Percentiles rank a stretch among this genome's conserved stretches.
These are phyloP conservation scores for Lycodopsis pacificus DNA, from an alignment of 2,797 vertebrate genomes.

Conservation along the genomic window DNA sequence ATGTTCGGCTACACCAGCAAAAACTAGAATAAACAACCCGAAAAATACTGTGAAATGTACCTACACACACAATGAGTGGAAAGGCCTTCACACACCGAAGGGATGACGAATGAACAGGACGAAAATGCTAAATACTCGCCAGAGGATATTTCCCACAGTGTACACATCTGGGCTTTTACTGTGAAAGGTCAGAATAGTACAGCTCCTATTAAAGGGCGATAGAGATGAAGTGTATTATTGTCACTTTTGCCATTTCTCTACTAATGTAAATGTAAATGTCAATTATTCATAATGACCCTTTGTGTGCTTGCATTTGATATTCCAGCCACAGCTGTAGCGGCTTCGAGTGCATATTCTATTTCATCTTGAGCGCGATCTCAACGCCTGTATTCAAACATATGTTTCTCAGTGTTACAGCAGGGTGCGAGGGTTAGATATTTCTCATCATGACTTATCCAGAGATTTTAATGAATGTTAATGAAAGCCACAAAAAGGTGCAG, in stretches of 20 bases:
- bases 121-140: no score
- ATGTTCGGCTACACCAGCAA: background rate
- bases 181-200: background rate
- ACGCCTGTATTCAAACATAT: constrained; percentile 7
- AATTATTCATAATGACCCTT: constrained; percentile 20
- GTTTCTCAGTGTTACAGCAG: constrained; percentile 25
- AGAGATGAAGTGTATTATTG: constrained; percentile 3
- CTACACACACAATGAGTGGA: background rate
- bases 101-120: no score
- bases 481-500: constrained; percentile 37
- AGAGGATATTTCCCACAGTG: no score
- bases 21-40: constrained; percentile 8
- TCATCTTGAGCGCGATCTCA: background rate
- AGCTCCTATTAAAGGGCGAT: background rate
- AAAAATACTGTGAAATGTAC: constrained; percentile 18
- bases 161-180: no score
- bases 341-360: constrained; percentile 13
- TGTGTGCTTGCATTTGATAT: constrained; percentile 2
- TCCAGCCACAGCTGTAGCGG: background rate
- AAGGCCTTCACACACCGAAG: no score
- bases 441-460: constrained; percentile 30
- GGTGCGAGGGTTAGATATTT: constrained; percentile 6
- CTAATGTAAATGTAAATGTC: background rate
- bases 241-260: constrained; percentile 9
- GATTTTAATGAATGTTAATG: constrained; percentile 46